Evolutionary conservation across 2,797 vertebrate genomes (phyloP).

Genomic region (Eurystomus glaucurus): DNA sequence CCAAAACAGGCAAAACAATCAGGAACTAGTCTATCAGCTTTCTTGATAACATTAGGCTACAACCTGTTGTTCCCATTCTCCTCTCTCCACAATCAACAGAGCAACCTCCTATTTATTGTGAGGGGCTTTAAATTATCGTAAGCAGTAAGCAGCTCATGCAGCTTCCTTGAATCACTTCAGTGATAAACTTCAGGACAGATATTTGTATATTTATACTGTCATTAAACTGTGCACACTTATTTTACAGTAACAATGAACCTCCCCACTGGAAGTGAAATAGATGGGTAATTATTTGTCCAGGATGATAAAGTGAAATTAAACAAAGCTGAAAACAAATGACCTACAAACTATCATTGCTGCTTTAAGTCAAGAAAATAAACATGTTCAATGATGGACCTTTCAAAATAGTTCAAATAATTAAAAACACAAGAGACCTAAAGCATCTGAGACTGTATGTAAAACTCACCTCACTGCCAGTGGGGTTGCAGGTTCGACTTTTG

Average conservation of each 20-base stretch:
- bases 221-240: background rate
- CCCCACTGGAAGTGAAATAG: background rate
- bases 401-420: background rate
- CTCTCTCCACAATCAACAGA: background rate
- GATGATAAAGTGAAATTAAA: background rate
- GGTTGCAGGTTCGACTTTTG: constrained; percentile 95
- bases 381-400: background rate
- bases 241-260: background rate
- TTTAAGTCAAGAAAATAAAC: background rate
- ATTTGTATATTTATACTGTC: background rate
- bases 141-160: background rate
- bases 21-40: background rate
- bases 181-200: background rate
- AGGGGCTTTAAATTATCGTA: background rate
- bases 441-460: background rate
- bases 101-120: background rate
- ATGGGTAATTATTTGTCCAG: background rate
- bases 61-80: background rate
- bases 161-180: background rate
- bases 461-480: constrained; percentile 92
- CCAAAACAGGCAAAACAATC: background rate
- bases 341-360: background rate
- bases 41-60: background rate
- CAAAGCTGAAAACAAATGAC: background rate
- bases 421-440: background rate